Evolutionary conservation across 1,140 invertebrate genomes (phyloP).

Genomic region (Wasmannia auropunctata): DNA sequence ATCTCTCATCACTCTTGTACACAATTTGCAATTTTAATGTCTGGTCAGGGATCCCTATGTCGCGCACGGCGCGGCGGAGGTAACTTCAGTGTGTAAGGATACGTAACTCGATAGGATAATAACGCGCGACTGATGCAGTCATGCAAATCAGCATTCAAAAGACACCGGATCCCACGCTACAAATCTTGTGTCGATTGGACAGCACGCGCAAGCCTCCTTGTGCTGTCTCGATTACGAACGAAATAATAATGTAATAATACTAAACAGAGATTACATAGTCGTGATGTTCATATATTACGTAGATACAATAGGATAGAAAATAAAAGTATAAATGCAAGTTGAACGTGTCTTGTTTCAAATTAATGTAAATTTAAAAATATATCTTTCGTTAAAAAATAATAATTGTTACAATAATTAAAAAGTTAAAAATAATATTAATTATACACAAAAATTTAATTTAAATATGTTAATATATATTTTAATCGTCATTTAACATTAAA

Average conservation of each 20-base stretch:
- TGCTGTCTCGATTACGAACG: not conserved
- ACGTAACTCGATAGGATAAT: constrained; percentile 68
- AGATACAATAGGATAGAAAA: not conserved
- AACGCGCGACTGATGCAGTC: constrained; percentile 63
- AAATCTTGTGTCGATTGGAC: constrained; percentile 44
- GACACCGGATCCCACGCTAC: constrained; percentile 55
- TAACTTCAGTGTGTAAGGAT: constrained; percentile 39
- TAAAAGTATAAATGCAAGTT: not conserved
- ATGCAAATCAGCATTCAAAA: constrained; percentile 68
- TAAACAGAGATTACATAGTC: not conserved
- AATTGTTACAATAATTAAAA: not conserved
- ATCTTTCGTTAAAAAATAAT: not conserved
- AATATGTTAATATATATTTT: no score
- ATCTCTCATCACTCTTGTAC: constrained; percentile 75
- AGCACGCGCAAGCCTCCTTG: not conserved
- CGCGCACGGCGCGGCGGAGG: not conserved
- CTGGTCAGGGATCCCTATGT: constrained; percentile 53
- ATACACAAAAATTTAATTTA: no score
- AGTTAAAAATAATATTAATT: not conserved
- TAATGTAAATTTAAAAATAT: not conserved
- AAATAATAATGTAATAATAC: constrained; percentile 17
- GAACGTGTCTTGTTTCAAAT: not conserved
- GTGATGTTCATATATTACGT: not conserved
- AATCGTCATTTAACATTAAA: not conserved
- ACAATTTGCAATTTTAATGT: constrained; percentile 83